Base-by-base conservation (phyloP, 2,797 vertebrate species). In the Apodemus agrarius region DNA sequence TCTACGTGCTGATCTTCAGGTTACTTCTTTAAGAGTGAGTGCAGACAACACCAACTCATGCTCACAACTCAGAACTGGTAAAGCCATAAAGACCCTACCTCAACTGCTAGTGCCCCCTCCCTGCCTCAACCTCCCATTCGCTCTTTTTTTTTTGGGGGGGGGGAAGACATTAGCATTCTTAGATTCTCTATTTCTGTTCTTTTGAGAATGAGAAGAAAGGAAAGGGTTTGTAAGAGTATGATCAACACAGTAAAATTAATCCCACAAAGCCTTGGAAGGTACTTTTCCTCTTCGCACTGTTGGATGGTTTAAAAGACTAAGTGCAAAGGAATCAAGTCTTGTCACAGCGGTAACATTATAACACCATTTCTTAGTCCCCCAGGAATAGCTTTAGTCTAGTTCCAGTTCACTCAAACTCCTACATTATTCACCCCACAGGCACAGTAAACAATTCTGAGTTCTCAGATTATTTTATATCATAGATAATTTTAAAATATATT, bases 131-230 rank as follows among this genome's bases (percentile, higher is more conserved):
- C 11, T 75, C 59, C n/a, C 87, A 61, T 61, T 74, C 76, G 80
- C 24, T 87, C n/a, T 31, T 86, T 22, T 78, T 67, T 61, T 19
- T 59, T n/a, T n/a, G n/a, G n/a, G n/a, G 13, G 24, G 59, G 21
- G 21, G 6, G 59, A 13, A 95, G 72, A 84, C 40, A 79, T 92
- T 89, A 88, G 61, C 29, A 83, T 37, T 83, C 34, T 69, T 80
- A n/a, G 83, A 54, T 74, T 40, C 76, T 85, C 22, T 43, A 34
- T 86, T 91, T 67, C 80, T 72, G 34, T 26, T 65, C 65, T 59
- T 80, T 94, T 90, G 61, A 86, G 61, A 57, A 65, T 21, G 13
- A 96, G 78, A 97, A 81, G 59, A 93, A 76, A 93, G 22, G n/a
- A 76, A 86, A 85, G 74, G 59, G 74, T 94, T 89, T 59, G 61